phyloP scores from a whole-genome alignment of 2,888 invertebrate genomes.

The Agrilus cyanescens region DNA sequence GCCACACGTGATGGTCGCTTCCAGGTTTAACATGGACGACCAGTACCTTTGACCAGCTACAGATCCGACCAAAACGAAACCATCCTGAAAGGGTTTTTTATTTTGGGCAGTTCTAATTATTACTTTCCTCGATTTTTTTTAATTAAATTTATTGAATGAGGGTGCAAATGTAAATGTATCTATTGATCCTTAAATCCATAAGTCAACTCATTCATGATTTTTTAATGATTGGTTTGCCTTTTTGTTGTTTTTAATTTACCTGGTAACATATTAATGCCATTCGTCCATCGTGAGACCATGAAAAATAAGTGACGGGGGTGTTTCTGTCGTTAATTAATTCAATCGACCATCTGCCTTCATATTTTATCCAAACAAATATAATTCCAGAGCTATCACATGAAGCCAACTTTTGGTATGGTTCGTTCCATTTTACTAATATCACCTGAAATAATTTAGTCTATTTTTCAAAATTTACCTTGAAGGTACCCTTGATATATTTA shows the following conservation, averaged over 20 bases:
- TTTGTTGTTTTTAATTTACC: slow-evolving; percentile 45
- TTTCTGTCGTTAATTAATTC: slow-evolving; percentile 97
- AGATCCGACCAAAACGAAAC: slow-evolving; percentile 94
- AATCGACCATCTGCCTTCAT: slow-evolving; percentile 97
- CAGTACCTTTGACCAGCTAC: slow-evolving; percentile 96
- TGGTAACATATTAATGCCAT: slow-evolving; percentile 98
- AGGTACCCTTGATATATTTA: not conserved
- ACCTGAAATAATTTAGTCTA: slow-evolving; percentile 45
- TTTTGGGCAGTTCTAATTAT: too few species aligned
- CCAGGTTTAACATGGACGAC: slow-evolving; percentile 94
- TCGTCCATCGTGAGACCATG: slow-evolving; percentile 96
- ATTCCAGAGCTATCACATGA: slow-evolving; percentile 96
- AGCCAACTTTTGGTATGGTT: slow-evolving; percentile 93
- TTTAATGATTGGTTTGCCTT: too few species aligned
- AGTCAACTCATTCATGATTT: too few species aligned
- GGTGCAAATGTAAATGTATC: too few species aligned
- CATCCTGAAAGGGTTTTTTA: slow-evolving; percentile 52
- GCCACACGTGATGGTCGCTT: slow-evolving; percentile 89
- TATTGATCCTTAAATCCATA: too few species aligned
- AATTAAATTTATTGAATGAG: too few species aligned
- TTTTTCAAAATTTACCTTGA: not conserved
- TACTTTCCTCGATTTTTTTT: too few species aligned
- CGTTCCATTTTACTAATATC: slow-evolving; percentile 95
- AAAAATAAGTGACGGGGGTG: slow-evolving; percentile 94
- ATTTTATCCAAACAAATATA: slow-evolving; percentile 99